Evolutionary conservation across 2,888 invertebrate genomes (phyloP).

Genomic region (Iselma pallidipennis): DNA sequence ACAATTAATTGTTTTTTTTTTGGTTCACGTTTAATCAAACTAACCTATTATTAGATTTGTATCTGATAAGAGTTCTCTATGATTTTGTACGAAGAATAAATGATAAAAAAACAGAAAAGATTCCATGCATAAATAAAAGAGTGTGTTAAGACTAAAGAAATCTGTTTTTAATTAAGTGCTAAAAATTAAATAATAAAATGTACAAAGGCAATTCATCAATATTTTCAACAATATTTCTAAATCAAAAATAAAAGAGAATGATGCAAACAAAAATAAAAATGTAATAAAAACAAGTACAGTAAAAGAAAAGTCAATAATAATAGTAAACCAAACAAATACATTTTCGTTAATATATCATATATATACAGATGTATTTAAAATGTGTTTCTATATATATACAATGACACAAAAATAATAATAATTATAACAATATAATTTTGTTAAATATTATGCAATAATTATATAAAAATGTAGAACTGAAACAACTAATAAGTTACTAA

Average conservation of each 20-base stretch:
- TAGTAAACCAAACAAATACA: constrained; percentile 1
- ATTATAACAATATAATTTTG: no score
- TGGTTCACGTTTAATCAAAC: no score
- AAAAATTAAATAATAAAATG: constrained; percentile 19
- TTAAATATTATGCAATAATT: no score
- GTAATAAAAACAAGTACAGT: constrained; percentile 9
- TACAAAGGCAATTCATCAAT: constrained; percentile 14
- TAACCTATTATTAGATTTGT: no score
- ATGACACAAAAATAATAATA: neutral
- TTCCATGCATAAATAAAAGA: constrained; percentile 23
- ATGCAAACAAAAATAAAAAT: constrained; percentile 12
- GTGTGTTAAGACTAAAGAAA: constrained; percentile 24
- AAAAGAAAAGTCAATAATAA: constrained; percentile 3
- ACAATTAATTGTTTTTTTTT: neutral
- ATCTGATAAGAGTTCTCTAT: no score
- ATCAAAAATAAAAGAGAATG: neutral
- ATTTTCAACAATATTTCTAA: constrained; percentile 11
- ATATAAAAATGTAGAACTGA: no score
- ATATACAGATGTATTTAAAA: neutral
- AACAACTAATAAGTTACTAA: neutral
- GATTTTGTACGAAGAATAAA: neutral
- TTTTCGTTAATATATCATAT: neutral
- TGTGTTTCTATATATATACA: neutral
- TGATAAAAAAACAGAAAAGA: neutral
- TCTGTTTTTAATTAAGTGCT: constrained; percentile 12